phyloP scores from a whole-genome alignment of 2,797 vertebrate species.

The Rhabdophis nuchalis region DNA sequence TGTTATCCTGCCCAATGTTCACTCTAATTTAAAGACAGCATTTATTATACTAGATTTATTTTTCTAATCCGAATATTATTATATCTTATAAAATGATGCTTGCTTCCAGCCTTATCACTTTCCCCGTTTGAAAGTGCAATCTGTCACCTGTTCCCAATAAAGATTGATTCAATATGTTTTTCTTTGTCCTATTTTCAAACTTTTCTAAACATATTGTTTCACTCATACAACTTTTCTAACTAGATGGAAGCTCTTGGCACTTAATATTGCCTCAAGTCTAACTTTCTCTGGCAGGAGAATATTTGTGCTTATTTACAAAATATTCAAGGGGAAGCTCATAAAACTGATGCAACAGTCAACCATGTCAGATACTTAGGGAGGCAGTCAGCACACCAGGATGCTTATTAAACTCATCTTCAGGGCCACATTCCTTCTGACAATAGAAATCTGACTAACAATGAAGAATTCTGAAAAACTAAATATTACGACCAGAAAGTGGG shows the following conservation, averaged over 20 bases:
- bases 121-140: background rate
- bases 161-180: slow-evolving; percentile 30
- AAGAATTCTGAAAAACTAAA: background rate
- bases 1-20: slow-evolving; percentile 3
- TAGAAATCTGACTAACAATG: background rate
- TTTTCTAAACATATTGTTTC: slow-evolving; percentile 7
- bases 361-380: background rate
- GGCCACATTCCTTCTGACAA: background rate
- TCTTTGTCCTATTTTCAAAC: slow-evolving; percentile 34
- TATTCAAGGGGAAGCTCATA: background rate
- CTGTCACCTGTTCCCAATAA: slow-evolving; percentile 15
- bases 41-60: background rate
- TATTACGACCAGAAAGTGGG: background rate
- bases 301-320: background rate
- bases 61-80: slow-evolving; percentile 19
- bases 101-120: slow-evolving; percentile 30
- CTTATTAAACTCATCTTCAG: background rate
- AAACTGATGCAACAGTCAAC: background rate
- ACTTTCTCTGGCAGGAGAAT: background rate
- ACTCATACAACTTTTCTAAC: background rate
- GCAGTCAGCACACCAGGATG: background rate
- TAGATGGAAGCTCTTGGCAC: background rate
- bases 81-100: slow-evolving; percentile 4
- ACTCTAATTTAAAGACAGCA: background rate
- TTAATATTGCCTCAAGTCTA: background rate